Conservation (phyloP, 2,113 vertebrate species). For the Larimichthys crocea region DNA sequence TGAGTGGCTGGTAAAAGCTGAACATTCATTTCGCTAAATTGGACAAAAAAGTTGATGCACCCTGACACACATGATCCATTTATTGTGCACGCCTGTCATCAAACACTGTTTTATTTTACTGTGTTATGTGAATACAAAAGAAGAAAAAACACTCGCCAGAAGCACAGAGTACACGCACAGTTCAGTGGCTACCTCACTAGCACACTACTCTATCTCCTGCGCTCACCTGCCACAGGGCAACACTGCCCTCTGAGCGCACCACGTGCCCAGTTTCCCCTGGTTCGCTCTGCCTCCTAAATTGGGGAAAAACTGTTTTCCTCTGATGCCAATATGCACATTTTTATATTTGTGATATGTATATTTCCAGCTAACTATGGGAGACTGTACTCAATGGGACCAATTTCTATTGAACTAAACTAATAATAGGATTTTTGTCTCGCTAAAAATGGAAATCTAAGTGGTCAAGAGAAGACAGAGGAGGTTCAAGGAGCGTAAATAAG, state of each 20-base stretch:
- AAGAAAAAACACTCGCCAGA: background rate
- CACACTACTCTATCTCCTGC: slow-evolving; percentile 32
- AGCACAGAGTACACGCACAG: slow-evolving; percentile 18
- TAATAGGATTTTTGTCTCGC: background rate
- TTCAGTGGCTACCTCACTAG: slow-evolving; percentile 20
- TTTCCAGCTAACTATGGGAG: background rate
- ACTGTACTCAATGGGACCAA: background rate
- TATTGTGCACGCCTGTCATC: background rate
- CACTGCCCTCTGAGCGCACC: slow-evolving; percentile 56
- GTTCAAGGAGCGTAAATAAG: background rate
- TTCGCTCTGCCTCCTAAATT: slow-evolving; percentile 64
- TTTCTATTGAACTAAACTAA: slow-evolving; percentile 5
- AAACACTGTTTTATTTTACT: background rate
- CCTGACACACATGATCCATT: slow-evolving; percentile 12
- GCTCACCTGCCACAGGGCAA: slow-evolving; percentile 74
- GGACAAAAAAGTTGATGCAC: background rate
- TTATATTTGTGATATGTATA: background rate
- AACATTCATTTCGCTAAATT: too few species aligned
- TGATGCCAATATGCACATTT: slow-evolving; percentile 13
- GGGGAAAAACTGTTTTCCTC: slow-evolving; percentile 47
- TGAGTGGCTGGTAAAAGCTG: too few species aligned
- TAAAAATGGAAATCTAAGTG: background rate
- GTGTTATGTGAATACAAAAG: background rate
- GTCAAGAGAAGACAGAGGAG: background rate
- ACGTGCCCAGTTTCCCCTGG: slow-evolving; percentile 31